phyloP scores from a whole-genome alignment of 1,140 invertebrate genomes.

The Alviniconcha marisindica region DNA sequence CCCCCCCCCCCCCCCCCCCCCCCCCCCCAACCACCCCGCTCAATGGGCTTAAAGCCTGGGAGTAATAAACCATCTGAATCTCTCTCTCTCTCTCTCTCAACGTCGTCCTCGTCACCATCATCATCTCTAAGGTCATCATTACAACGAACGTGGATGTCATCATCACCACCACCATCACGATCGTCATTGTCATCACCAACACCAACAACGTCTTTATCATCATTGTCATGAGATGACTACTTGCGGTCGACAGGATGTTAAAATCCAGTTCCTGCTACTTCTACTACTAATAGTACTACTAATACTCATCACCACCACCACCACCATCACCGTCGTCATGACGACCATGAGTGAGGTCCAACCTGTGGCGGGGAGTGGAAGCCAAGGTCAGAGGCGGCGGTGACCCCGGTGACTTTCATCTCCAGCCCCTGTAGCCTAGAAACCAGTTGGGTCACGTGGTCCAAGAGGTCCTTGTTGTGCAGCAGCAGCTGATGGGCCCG shows the following conservation, averaged over 20 bases:
- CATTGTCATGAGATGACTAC: too few species aligned
- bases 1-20: too few species aligned
- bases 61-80: too few species aligned
- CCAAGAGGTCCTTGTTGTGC: slow-evolving; percentile 95
- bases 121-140: too few species aligned
- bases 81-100: background rate
- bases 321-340: too few species aligned
- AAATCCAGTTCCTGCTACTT: background rate
- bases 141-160: too few species aligned
- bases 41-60: too few species aligned
- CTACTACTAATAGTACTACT: background rate
- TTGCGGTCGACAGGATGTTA: too few species aligned
- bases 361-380: slow-evolving; percentile 59
- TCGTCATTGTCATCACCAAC: background rate
- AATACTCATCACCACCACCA: background rate
- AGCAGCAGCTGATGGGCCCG: slow-evolving; percentile 94
- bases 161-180: too few species aligned
- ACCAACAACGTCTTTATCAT: too few species aligned
- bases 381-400: slow-evolving; percentile 44
- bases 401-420: slow-evolving; percentile 73
- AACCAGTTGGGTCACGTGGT: slow-evolving; percentile 87
- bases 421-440: slow-evolving; percentile 90
- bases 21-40: too few species aligned
- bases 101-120: background rate
- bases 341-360: background rate